These are phyloP conservation scores for Mareca strepera DNA, from an alignment of 2,797 vertebrate species.

Conservation along the genomic window DNA sequence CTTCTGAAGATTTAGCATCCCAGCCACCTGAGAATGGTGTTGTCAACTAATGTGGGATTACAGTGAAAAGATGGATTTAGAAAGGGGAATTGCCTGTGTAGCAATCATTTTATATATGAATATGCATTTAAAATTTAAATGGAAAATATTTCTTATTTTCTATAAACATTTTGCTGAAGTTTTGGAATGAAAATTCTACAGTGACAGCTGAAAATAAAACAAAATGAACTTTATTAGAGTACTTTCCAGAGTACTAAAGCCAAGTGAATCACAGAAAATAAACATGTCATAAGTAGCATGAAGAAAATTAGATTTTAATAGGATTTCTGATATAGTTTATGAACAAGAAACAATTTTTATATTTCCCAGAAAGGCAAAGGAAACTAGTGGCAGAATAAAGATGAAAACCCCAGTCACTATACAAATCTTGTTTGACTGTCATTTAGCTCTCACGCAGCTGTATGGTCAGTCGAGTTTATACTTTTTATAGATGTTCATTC, in stretches of 20 bases:
- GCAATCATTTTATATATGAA: neutral
- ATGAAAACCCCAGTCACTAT: neutral
- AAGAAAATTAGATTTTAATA: conserved; percentile 39
- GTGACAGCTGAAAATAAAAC: neutral
- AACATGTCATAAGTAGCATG: conserved; percentile 33
- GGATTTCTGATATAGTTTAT: conserved; percentile 8
- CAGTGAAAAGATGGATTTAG: neutral
- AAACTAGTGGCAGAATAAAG: neutral
- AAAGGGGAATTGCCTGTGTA: neutral
- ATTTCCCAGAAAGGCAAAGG: neutral
- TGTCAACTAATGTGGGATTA: neutral
- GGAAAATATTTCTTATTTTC: neutral
- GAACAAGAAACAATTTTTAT: neutral
- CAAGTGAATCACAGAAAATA: conserved; percentile 50
- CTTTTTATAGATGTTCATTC: neutral
- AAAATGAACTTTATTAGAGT: neutral
- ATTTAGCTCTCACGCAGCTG: neutral
- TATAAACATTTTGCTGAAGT: neutral
- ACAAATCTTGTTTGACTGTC: neutral
- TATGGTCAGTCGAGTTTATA: neutral
- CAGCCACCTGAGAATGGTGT: neutral
- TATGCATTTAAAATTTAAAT: neutral
- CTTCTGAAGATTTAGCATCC: neutral
- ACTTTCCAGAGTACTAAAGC: conserved; percentile 2
- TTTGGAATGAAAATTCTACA: neutral